Conservation (phyloP, 2,888 invertebrate genomes). For the Caenorhabditis angaria region DNA sequence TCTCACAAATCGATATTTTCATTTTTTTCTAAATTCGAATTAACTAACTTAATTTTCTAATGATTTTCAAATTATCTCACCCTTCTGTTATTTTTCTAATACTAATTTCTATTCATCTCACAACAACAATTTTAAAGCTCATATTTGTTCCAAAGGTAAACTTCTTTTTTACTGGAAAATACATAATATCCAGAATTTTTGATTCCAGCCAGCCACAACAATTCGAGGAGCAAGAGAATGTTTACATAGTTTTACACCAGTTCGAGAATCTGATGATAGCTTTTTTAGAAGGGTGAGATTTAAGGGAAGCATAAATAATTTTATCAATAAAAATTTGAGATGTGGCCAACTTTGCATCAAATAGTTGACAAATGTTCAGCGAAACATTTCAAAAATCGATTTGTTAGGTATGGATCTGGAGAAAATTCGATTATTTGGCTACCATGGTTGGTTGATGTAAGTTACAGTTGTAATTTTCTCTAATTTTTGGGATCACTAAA, state of each 20-base stretch:
- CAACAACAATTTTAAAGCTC: background rate
- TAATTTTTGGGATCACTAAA: background rate
- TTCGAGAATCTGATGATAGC: slow-evolving; percentile 26
- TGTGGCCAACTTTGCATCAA: slow-evolving; percentile 36
- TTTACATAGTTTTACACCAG: slow-evolving; percentile 26
- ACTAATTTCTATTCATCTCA: background rate
- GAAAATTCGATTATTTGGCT: slow-evolving; percentile 20
- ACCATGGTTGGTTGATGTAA: slow-evolving; percentile 36
- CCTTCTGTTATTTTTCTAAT: background rate
- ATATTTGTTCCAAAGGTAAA: background rate
- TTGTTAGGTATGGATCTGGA: background rate
- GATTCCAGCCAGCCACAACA: slow-evolving; percentile 19
- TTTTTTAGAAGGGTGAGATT: slow-evolving; percentile 28
- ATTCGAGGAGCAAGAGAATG: slow-evolving; percentile 40
- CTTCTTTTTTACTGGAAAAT: background rate
- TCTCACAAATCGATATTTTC: too few relatives aligned
- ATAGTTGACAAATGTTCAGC: slow-evolving; percentile 31
- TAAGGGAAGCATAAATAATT: too few relatives aligned
- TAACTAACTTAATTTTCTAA: background rate
- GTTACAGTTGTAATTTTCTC: background rate
- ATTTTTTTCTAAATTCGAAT: too few relatives aligned
- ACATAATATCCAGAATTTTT: background rate
- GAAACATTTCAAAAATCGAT: slow-evolving; percentile 26
- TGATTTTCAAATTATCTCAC: background rate
- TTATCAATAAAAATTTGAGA: slow-evolving; percentile 12